Percentiles rank a stretch among this genome's conserved stretches.
Conservation (phyloP, 1,140 invertebrate genomes). For the Nephotettix cincticeps region DNA sequence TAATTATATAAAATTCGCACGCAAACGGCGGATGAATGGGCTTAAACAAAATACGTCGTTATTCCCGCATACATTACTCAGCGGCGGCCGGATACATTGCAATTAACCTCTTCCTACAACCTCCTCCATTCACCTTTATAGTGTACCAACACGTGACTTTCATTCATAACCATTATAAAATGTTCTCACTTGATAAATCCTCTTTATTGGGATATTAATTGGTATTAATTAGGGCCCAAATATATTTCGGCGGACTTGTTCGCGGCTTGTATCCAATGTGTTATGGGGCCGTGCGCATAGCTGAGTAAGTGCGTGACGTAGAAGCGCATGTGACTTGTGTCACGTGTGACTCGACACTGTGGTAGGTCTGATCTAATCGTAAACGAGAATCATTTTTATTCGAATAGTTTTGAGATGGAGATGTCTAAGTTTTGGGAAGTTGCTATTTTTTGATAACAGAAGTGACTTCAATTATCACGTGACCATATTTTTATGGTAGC, state of each 20-base stretch:
- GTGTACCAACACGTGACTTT: background rate
- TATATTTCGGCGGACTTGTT: constrained; percentile 5
- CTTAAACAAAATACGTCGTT: constrained; percentile 18
- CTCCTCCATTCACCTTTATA: constrained; percentile 14
- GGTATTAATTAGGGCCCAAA: background rate
- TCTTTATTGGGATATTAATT: constrained; percentile 12
- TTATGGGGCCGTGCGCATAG: no score
- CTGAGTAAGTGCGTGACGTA: no score
- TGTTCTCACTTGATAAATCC: background rate
- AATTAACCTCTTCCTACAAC: constrained; percentile 22
- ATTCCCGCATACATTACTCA: constrained; percentile 22
- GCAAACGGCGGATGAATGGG: constrained; percentile 17
- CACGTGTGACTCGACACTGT: no score
- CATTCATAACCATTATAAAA: constrained; percentile 4
- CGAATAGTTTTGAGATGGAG: no score
- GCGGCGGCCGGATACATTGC: background rate
- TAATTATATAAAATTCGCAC: constrained; percentile 23
- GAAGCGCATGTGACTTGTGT: no score
- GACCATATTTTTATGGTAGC: no score
- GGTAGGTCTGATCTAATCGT: no score
- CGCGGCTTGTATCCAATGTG: no score
- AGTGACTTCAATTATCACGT: no score
- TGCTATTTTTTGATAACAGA: no score
- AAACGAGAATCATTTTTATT: no score
- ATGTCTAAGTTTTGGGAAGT: no score